phyloP scores from a whole-genome alignment of 1,140 invertebrate species.

The Saccostrea echinata region DNA sequence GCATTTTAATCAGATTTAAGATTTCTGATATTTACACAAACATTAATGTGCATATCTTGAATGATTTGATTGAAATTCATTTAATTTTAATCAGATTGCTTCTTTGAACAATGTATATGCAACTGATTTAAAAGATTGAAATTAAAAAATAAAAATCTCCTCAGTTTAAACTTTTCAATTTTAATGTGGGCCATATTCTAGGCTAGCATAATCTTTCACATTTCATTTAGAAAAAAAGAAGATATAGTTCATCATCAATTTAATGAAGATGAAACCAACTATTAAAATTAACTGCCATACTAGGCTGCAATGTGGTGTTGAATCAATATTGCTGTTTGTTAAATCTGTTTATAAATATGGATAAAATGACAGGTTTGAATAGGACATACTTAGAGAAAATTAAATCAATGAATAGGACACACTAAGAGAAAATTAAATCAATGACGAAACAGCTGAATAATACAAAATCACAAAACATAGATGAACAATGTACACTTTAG shows the following conservation, averaged over 20 bases:
- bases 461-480: background rate
- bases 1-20: conserved; percentile 3
- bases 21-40: conserved; percentile 38
- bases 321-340: conserved; percentile 2
- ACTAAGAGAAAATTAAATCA: background rate
- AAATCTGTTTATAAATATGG: conserved; percentile 15
- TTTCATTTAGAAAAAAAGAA: background rate
- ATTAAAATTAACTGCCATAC: background rate
- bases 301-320: background rate
- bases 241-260: background rate
- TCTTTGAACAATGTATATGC: background rate
- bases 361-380: background rate
- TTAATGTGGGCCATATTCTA: background rate
- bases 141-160: too few relatives aligned
- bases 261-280: background rate
- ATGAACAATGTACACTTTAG: background rate
- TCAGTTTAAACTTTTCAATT: background rate
- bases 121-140: too few relatives aligned
- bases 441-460: conserved; percentile 29
- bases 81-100: conserved; percentile 12
- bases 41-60: background rate
- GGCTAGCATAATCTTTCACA: background rate
- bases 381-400: background rate
- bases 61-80: background rate
- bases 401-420: conserved; percentile 16